phyloP scores from a whole-genome alignment of 2,888 invertebrate species.

The Gymnoscelis rufifasciata region DNA sequence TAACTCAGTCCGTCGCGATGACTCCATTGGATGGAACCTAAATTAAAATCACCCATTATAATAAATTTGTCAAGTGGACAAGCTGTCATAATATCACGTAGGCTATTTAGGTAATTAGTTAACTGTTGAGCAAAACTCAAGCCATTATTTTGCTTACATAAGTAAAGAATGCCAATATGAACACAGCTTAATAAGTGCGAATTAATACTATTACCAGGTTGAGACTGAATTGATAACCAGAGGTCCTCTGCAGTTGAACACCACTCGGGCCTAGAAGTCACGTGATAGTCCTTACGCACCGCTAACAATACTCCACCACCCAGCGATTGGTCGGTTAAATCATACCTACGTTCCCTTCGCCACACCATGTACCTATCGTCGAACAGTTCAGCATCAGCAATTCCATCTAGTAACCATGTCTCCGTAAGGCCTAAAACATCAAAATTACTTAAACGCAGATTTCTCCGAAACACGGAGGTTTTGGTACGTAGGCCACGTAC shows the following conservation, averaged over 20 bases:
- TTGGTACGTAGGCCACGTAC: conserved; percentile 1
- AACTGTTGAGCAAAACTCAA: background rate
- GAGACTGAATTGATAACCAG: background rate
- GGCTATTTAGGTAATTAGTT: background rate
- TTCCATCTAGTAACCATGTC: conserved; percentile 2
- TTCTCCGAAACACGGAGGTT: background rate
- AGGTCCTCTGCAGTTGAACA: background rate
- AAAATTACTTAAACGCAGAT: background rate
- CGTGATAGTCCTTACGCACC: background rate
- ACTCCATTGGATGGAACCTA: background rate
- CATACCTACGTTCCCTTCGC: background rate
- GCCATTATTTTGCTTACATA: conserved; percentile 1
- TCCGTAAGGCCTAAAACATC: background rate
- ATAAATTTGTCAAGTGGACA: conserved; percentile 1
- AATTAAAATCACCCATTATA: conserved; percentile 1
- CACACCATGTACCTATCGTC: conserved; percentile 1
- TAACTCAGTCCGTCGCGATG: background rate
- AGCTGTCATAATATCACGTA: background rate
- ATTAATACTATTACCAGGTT: background rate
- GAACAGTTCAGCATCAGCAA: background rate
- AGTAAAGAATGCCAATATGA: background rate
- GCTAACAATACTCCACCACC: conserved; percentile 5
- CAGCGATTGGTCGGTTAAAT: background rate
- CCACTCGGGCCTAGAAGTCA: background rate
- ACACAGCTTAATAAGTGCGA: too few relatives aligned